Evolutionary conservation across 2,888 invertebrate species (phyloP), one percentile per base, ranked within the genome.

Genomic region (Dorcus parallelipipedus): DNA sequence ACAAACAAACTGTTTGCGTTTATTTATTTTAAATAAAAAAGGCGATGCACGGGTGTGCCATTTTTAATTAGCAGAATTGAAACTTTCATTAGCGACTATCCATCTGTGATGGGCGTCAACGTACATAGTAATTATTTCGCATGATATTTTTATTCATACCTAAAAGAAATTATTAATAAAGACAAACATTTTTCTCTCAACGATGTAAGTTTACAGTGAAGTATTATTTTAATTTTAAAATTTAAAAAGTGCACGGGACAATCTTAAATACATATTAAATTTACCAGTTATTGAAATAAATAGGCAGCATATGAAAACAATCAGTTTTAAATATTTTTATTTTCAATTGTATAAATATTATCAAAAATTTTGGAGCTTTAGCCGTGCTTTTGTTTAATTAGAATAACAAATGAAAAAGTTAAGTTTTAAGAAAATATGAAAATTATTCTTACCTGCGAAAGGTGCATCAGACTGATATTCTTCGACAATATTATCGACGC

Each of bases 381-480:
- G 6, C 2, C 20, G 20, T 20, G 20, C 2, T 20, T 3, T 20
- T 20, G 3, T 3, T 20, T 20, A 2, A 20, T 20, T 20, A 20
- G 20, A 20, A 20, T 20, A 20, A 20, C 2, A 20, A 20, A 20
- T 20, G 20, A 2, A 38, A n/a, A 33, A 23, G 26, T 53, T 20
- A 20, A 20, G 47, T 10, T 49, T 26, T 20, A 7, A 40, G 45
- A 40, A 26, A 51, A 58, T 50, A 43, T 8, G 17, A 38, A 10
- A 39, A 39, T 8, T 14, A 43, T 41, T 81, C 83, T 85, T 79
- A 92, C 93, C 93, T 79, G 93, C 93, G 81, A 93, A 93, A 62
- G 93, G 93, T 62, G 89, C 87, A 76, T 94, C 93, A 61, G 90
- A 88, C 65, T 91, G 86, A 77, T 87, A 92, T 78, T 93, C 92